Conservation (phyloP, 2,888 invertebrate genomes). For the Brachycybe producta region DNA sequence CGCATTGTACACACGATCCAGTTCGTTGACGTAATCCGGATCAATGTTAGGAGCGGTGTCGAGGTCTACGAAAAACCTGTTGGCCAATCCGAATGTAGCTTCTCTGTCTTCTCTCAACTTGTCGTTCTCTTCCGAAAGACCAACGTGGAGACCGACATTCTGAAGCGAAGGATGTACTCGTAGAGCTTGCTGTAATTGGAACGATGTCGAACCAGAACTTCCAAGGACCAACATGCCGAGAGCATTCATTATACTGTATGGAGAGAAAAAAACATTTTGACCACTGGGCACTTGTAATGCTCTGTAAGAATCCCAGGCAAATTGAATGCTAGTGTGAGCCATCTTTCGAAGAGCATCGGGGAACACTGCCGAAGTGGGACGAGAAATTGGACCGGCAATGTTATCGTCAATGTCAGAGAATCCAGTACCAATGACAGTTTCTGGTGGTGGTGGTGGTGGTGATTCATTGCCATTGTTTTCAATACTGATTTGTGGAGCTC, state of each 20-base stretch:
- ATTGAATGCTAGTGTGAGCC: not conserved
- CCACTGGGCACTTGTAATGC: not conserved
- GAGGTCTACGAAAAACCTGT: conserved; percentile 8
- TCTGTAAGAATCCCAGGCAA: conserved; percentile 8
- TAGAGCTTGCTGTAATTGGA: conserved; percentile 1
- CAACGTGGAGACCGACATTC: conserved; percentile 1
- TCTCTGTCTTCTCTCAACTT: not conserved
- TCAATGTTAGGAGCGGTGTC: conserved; percentile 5
- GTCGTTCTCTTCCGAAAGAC: not conserved
- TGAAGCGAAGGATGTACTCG: not conserved
- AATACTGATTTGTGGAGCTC: too few relatives aligned
- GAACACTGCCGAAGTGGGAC: too few relatives aligned
- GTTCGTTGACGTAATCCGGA: conserved; percentile 3
- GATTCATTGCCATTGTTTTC: too few relatives aligned
- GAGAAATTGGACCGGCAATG: too few relatives aligned
- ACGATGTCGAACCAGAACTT: not conserved
- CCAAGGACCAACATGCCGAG: conserved; percentile 8
- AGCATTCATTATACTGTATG: conserved; percentile 14
- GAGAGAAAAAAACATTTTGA: conserved; percentile 8
- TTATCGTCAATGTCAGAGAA: too few relatives aligned
- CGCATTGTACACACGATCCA: not conserved
- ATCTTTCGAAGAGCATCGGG: too few relatives aligned
- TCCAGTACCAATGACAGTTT: too few relatives aligned
- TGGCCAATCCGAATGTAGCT: not conserved
- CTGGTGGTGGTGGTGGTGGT: too few relatives aligned